Conservation (phyloP, 1,140 invertebrate genomes). For the Bombus vancouverensis region DNA sequence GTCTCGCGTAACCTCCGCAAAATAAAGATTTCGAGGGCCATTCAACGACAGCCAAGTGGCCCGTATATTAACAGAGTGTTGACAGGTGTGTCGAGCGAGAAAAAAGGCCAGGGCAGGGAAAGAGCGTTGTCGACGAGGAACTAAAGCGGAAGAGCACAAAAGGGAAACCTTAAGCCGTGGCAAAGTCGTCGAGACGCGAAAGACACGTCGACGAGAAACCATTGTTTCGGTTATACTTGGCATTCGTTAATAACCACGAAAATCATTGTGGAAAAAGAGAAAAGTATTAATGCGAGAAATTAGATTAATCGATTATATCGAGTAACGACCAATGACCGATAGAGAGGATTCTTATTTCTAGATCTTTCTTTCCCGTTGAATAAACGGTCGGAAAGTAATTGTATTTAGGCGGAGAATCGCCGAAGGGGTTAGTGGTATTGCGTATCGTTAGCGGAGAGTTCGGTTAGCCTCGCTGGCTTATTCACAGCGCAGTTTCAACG, state of each 20-base stretch:
- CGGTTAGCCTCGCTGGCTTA: constrained; percentile 24
- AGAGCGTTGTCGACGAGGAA: constrained; percentile 3
- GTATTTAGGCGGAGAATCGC: neutral
- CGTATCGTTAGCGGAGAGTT: constrained; percentile 23
- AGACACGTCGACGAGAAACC: neutral
- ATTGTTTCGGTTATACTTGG: neutral
- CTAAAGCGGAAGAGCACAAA: constrained; percentile 16
- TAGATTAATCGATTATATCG: neutral
- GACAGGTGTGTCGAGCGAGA: constrained; percentile 36
- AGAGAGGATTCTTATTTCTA: neutral
- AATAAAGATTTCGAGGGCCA: constrained; percentile 49
- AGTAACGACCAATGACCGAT: neutral
- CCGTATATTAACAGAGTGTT: constrained; percentile 41
- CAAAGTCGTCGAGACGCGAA: neutral
- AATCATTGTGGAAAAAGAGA: too few species aligned
- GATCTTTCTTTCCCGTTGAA: neutral
- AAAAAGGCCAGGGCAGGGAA: constrained; percentile 1
- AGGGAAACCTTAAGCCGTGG: neutral
- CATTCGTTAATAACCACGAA: neutral
- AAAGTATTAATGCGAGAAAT: too few species aligned
- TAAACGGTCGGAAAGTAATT: neutral
- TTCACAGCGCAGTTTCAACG: constrained; percentile 54
- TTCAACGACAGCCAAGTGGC: constrained; percentile 35
- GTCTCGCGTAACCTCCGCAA: constrained; percentile 23
- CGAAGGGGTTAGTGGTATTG: neutral